Percentiles rank a stretch among this genome's conserved stretches.
phyloP scores from a whole-genome alignment of 2,888 invertebrate genomes.

The Calameuta filiformis region DNA sequence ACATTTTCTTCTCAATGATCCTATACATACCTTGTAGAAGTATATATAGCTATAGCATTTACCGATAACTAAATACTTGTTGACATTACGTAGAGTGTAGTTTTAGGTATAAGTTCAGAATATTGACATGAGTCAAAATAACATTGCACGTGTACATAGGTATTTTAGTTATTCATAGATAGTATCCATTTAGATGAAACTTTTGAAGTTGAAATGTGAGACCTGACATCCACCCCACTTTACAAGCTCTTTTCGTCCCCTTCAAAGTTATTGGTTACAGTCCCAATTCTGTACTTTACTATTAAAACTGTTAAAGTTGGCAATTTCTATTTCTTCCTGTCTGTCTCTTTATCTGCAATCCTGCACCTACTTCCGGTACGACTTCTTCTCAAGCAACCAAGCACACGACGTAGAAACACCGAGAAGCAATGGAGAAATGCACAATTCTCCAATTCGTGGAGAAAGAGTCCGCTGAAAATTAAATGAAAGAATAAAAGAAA shows the following conservation, averaged over 20 bases:
- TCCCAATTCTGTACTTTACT: neutral
- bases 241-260: neutral
- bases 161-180: neutral
- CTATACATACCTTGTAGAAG: too few relatives aligned
- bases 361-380: conserved; percentile 25
- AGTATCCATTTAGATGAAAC: neutral
- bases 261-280: neutral
- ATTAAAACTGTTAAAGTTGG: neutral
- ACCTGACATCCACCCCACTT: neutral
- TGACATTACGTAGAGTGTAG: neutral
- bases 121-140: neutral
- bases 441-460: neutral
- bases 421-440: conserved; percentile 1
- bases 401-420: conserved; percentile 4
- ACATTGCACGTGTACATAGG: neutral
- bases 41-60: neutral
- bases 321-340: conserved; percentile 6
- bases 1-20: too few relatives aligned
- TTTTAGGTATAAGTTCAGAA: neutral
- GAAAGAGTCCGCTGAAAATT: neutral
- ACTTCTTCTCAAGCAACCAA: neutral
- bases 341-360: conserved; percentile 23
- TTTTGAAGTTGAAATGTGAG: neutral
- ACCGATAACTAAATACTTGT: neutral
- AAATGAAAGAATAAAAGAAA: neutral